A percentile compares a stretch with the other conserved stretches of the same genome.
These are phyloP conservation scores for Tachysurus vachellii DNA, from an alignment of 2,113 vertebrate genomes.

Conservation along the genomic window DNA sequence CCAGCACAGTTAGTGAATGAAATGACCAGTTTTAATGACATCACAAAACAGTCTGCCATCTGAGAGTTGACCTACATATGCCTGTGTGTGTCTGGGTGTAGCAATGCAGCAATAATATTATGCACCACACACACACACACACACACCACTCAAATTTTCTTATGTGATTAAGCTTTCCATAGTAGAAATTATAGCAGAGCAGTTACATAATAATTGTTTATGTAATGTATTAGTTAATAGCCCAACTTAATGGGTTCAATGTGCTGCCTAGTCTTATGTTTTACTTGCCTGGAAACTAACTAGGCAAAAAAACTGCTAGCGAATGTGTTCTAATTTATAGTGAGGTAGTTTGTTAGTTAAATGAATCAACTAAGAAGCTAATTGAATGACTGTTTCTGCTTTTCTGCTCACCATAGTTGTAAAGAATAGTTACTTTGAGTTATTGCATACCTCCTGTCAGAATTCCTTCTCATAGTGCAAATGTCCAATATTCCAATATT, in stretches of 20 bases:
- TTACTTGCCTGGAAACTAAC: not conserved
- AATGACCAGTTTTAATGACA: conserved; percentile 3
- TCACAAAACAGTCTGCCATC: conserved; percentile 3
- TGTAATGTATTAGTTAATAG: not conserved
- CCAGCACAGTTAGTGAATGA: conserved; percentile 29
- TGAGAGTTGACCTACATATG: conserved; percentile 11
- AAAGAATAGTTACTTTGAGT: not conserved
- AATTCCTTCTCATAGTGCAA: not conserved
- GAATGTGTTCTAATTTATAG: not conserved
- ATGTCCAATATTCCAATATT: not conserved
- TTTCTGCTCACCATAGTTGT: no score
- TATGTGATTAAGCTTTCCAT: not conserved
- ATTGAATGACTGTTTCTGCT: not conserved
- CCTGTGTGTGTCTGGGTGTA: not conserved
- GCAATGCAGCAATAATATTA: not conserved
- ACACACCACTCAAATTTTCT: not conserved
- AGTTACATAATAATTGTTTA: no score
- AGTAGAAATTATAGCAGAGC: not conserved
- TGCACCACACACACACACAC: not conserved
- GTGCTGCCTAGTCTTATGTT: not conserved
- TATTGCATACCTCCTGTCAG: not conserved
- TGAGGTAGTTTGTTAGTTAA: not conserved
- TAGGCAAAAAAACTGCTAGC: not conserved
- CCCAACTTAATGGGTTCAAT: not conserved
- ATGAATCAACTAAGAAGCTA: not conserved